Percentiles rank a stretch among this genome's conserved stretches.
Conservation (phyloP, 92 coral and sea anemone species). For the Siderastrea siderea region DNA sequence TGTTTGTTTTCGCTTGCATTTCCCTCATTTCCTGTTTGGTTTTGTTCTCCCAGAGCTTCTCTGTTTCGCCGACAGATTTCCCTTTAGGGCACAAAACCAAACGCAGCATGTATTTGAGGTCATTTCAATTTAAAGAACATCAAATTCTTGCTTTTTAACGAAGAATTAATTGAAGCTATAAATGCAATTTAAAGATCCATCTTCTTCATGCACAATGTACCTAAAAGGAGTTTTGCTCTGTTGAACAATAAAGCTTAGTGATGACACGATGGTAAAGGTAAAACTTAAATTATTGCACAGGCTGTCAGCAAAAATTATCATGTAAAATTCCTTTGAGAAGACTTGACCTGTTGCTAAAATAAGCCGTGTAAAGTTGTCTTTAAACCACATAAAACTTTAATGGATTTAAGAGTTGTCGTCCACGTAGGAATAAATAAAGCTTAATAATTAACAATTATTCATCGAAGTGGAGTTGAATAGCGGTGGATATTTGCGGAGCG, state of each 20-base stretch:
- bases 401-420: too few relatives aligned
- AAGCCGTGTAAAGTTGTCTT: neutral
- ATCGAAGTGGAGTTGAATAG: too few relatives aligned
- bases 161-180: neutral
- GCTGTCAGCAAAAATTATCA: neutral
- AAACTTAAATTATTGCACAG: neutral
- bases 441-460: too few relatives aligned
- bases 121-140: conserved; percentile 2
- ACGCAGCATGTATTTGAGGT: neutral
- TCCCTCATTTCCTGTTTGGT: conserved; percentile 31
- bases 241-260: neutral
- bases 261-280: neutral
- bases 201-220: neutral
- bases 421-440: too few relatives aligned
- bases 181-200: neutral
- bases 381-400: too few relatives aligned
- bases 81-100: neutral
- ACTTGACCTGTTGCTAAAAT: neutral
- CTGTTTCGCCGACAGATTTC: conserved; percentile 7
- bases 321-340: neutral
- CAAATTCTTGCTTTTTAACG: neutral
- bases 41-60: conserved; percentile 1
- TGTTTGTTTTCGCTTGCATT: conserved; percentile 1
- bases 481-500: too few relatives aligned
- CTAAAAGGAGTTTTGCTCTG: too few relatives aligned